Conservation (phyloP, 2,113 vertebrate genomes). For the Halcyon malimbica region DNA sequence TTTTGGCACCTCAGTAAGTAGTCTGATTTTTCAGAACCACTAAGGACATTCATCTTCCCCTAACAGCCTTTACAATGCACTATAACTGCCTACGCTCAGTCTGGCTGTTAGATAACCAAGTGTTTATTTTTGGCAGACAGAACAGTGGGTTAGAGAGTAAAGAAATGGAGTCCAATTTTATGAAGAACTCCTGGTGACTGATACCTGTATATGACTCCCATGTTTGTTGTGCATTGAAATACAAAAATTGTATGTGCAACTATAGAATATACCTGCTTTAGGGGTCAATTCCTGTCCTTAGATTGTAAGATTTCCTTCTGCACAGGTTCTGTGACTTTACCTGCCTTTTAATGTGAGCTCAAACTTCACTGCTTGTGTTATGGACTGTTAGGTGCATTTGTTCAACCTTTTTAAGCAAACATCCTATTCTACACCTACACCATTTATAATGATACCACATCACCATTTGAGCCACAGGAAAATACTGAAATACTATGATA, state of each 20-base stretch:
- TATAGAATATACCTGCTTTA: too few relatives aligned
- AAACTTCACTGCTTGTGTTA: background rate
- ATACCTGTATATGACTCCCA: background rate
- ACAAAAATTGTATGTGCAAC: rapidly evolving
- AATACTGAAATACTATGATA: background rate
- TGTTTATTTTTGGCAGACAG: constrained; percentile 4
- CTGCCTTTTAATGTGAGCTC: background rate
- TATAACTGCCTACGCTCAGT: constrained; percentile 28
- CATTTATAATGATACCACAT: background rate
- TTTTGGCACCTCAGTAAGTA: background rate
- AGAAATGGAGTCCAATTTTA: background rate
- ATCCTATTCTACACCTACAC: background rate
- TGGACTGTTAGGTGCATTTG: background rate
- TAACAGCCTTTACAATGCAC: constrained; percentile 6
- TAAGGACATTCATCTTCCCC: constrained; percentile 7
- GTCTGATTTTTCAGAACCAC: background rate
- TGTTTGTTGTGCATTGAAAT: background rate
- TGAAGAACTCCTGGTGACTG: background rate
- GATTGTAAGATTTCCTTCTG: background rate
- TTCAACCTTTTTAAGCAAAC: background rate
- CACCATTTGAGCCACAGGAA: background rate
- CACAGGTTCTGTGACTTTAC: background rate
- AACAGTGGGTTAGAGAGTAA: background rate
- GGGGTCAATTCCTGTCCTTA: background rate
- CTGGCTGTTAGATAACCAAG: constrained; percentile 52